Base-by-base conservation (phyloP, 2,113 vertebrate genomes). In the Xyliphius kryptos region DNA sequence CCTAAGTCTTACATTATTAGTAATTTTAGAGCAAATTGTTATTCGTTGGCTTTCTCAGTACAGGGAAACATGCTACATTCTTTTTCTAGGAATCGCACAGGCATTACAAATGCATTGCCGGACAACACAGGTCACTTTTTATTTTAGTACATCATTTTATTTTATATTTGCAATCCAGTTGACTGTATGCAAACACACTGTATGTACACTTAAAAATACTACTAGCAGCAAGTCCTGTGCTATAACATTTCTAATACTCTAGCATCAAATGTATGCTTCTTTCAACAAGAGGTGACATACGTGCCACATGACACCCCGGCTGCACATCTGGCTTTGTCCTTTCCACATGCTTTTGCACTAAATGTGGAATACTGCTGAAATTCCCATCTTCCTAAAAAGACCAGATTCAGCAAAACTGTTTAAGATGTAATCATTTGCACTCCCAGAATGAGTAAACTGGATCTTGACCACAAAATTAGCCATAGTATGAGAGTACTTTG, bases 1-100 rank as follows among this genome's bases (percentile, higher is more conserved):
- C 53, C 53, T 40, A 8, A 56, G 53, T 56, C 53, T 56, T 56
- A 38, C 36, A 56, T 37, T 19, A 7, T 19, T 19, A 56, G 10
- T 17, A 7, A 38, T 56, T 56, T 40, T 40, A 19, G 15, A 56
- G 53, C 19, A 40, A 56, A 56, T 40, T 56, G 53, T 2, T 40
- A 19, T 56, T 56, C 36, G 11, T 26, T 19, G 37, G 10, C 5
- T 40, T 19, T 56, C 36, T 19, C 53, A 19, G 36, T 38, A 56
- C 15, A 19, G 15, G 16, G 11, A 40, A 56, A 56, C 15, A 40
- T 56, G 16, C 36, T 56, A 37, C 17, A 56, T 38, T 56, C 9
- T 13, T 56, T 40, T 40, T 14, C 36, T 6, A 2, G 1, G 16
- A 56, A 40, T 19, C 36, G 14, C 6, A 8, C 36, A 38, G 37